phyloP scores from a whole-genome alignment of 2,113 vertebrate species.

The Oplegnathus fasciatus region DNA sequence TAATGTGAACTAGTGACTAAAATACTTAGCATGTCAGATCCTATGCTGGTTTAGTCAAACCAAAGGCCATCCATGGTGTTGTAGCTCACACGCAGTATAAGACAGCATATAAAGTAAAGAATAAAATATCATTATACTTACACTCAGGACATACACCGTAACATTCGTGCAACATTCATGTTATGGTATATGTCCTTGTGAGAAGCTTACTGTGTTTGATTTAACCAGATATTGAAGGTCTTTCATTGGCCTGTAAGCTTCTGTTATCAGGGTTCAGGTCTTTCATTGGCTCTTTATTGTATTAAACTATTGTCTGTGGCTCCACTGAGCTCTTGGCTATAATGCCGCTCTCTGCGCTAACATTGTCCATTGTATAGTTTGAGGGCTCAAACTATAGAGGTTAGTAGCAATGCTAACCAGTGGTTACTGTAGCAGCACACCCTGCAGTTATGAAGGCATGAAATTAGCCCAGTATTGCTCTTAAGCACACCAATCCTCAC shows the following conservation, averaged over 20 bases:
- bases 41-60: not conserved
- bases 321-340: not conserved
- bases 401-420: not conserved
- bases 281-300: not conserved
- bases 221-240: not conserved
- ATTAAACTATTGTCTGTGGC: not conserved
- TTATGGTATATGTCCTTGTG: not conserved
- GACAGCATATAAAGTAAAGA: not conserved
- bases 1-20: not conserved
- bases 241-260: not conserved
- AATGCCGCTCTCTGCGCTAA: not conserved
- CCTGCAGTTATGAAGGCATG: slow-evolving; percentile 7
- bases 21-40: not conserved
- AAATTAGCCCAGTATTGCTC: slow-evolving; percentile 42
- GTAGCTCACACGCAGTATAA: too few relatives aligned
- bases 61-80: not conserved
- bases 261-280: not conserved
- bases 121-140: not conserved
- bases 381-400: not conserved
- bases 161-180: not conserved
- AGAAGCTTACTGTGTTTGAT: not conserved
- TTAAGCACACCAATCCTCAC: slow-evolving; percentile 59
- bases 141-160: too few relatives aligned
- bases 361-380: slow-evolving; percentile 26
- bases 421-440: slow-evolving; percentile 16